These are phyloP conservation scores for Delphinapterus leucas DNA, from an alignment of 2,113 vertebrate species.

Conservation along the genomic window DNA sequence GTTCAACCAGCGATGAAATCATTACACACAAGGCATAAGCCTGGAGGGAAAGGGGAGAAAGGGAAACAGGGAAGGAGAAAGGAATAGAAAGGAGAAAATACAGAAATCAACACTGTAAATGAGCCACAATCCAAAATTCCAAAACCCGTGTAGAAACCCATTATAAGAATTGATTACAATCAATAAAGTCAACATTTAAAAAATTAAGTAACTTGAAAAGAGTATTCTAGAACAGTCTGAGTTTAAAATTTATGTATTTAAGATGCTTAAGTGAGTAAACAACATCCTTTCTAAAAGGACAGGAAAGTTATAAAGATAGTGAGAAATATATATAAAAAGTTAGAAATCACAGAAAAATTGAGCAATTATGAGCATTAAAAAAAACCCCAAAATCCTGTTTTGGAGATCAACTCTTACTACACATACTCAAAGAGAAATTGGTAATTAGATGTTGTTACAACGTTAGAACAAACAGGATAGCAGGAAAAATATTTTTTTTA, in stretches of 20 bases:
- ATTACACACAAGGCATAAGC: background rate
- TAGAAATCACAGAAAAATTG: background rate
- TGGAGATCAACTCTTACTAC: background rate
- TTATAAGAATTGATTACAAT: background rate
- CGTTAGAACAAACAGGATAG: background rate
- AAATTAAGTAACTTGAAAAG: background rate
- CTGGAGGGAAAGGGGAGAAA: background rate
- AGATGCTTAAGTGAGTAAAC: background rate
- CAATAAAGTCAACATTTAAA: background rate
- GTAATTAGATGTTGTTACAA: background rate
- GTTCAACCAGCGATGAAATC: background rate
- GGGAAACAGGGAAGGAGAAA: background rate
- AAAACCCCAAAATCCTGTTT: background rate
- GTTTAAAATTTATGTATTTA: background rate
- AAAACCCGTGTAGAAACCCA: background rate
- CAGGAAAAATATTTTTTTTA: background rate
- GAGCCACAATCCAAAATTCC: background rate
- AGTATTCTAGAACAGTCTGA: background rate
- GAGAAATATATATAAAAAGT: background rate
- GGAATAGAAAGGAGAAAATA: background rate
- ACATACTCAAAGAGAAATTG: background rate
- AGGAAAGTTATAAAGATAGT: background rate
- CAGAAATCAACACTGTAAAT: background rate
- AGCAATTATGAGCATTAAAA: background rate
- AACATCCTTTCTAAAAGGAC: background rate